Evolutionary conservation across 1,140 invertebrate genomes (phyloP).

Genomic region (Dreissena rostriformis): DNA sequence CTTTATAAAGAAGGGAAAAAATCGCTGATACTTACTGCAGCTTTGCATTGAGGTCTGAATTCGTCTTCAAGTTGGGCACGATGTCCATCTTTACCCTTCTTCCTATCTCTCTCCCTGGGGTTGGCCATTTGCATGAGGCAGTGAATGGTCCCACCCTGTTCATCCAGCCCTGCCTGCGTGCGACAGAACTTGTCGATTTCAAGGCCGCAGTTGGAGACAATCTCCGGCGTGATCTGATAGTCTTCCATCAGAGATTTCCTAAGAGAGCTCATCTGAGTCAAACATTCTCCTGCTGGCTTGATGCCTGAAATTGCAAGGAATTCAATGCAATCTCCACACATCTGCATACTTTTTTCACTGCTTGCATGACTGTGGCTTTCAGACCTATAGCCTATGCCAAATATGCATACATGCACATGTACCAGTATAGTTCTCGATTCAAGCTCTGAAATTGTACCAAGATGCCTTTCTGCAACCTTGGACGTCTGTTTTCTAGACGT

Average conservation of each 20-base stretch:
- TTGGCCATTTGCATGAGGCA: conserved; percentile 90
- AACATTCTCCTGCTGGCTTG: conserved; percentile 88
- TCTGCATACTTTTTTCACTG: no score
- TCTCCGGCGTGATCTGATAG: conserved; percentile 94
- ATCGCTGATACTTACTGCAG: conserved; percentile 65
- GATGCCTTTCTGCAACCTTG: no score
- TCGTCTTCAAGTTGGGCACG: background rate
- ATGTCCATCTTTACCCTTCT: background rate
- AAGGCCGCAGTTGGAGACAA: conserved; percentile 91
- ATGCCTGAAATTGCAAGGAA: conserved; percentile 79
- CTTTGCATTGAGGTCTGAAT: conserved; percentile 61
- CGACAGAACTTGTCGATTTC: conserved; percentile 87
- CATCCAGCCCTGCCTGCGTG: conserved; percentile 83
- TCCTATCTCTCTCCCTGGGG: conserved; percentile 13
- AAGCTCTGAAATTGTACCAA: no score
- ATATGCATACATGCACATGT: no score
- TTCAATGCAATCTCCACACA: background rate
- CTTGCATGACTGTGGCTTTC: no score
- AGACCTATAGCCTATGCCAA: no score
- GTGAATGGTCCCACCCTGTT: conserved; percentile 95
- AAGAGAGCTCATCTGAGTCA: conserved; percentile 93
- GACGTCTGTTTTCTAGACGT: no score
- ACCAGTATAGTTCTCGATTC: no score
- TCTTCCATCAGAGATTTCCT: conserved; percentile 95
- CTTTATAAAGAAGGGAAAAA: no score